Evolutionary conservation across 2,797 vertebrate species (phyloP), one percentile per base, ranked within the genome.

Genomic region (Mergus octosetaceus): DNA sequence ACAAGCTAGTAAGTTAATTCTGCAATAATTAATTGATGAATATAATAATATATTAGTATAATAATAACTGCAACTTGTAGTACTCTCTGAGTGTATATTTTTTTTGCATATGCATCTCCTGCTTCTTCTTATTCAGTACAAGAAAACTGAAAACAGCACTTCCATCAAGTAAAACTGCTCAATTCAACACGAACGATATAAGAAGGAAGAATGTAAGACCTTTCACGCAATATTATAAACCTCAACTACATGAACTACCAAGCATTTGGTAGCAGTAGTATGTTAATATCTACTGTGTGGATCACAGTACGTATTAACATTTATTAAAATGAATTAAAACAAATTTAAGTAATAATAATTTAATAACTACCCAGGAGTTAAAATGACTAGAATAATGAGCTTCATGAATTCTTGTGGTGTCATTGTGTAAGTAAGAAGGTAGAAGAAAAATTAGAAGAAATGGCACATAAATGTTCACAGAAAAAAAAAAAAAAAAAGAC

Each of bases 71-170:
- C 70, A 36, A 11, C 6, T 21, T 72, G 6, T 1, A 47, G 43
- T 61, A 71, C 14, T 10, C 4, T 79, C 5, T 79, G 27, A 60
- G 3, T 18, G 36, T 54, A 34, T 39, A 9, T 47, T 74, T 68
- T 11, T 11, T 0, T 0, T 8, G 2, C 16, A 58, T 6, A 12
- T 61, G 1, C 1, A 34, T 68, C 2, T 25, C 20, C 27, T 69
- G 8, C 38, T 62, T 45, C 2, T 49, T 72, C 57, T 30, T 57
- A 25, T 66, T 87, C 36, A 41, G 15, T n/a, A 24, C 74, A 64
- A 79, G 20, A 10, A 54, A 57, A 4, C 3, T 72, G 57, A 87
- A 92, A 92, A 32, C 6, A 53, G 7, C 10, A 58, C 4, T 84
- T 72, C 3, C 6, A 53, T 7, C 7, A 30, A 12, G 14, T 15